Percentiles rank a stretch among this genome's conserved stretches.
These are phyloP conservation scores for Charadrius vociferus DNA, from an alignment of 2,113 vertebrate species.

Conservation along the genomic window DNA sequence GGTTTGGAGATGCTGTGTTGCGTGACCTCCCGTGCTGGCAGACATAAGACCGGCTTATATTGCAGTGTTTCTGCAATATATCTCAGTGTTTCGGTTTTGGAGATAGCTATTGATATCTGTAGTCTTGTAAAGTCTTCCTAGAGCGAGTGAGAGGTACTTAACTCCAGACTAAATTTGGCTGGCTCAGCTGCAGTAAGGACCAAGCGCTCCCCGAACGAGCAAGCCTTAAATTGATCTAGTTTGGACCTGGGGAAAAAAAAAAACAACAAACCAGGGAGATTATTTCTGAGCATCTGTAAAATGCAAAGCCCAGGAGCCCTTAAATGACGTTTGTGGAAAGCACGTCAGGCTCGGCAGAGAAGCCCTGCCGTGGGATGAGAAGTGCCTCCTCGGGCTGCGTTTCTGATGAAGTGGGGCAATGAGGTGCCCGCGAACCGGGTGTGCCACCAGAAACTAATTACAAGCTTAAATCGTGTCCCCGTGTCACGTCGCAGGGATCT, in stretches of 20 bases:
- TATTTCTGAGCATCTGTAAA: background rate
- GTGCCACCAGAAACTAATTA: background rate
- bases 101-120: background rate
- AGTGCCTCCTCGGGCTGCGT: background rate
- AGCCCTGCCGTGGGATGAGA: background rate
- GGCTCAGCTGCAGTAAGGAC: background rate
- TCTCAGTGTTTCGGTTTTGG: background rate
- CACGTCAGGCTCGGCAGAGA: accelerated
- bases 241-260: background rate
- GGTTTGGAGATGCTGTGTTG: background rate
- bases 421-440: accelerated
- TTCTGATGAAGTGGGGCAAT: background rate
- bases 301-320: background rate
- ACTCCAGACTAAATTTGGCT: background rate
- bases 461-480: background rate
- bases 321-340: background rate
- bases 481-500: accelerated
- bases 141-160: background rate
- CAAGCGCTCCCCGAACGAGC: accelerated
- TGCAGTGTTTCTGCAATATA: background rate
- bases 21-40: background rate
- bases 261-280: background rate
- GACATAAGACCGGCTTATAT: background rate
- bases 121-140: background rate
- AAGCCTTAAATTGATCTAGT: background rate